Conservation (phyloP, 2,113 vertebrate species). For the Ranitomeya imitator region DNA sequence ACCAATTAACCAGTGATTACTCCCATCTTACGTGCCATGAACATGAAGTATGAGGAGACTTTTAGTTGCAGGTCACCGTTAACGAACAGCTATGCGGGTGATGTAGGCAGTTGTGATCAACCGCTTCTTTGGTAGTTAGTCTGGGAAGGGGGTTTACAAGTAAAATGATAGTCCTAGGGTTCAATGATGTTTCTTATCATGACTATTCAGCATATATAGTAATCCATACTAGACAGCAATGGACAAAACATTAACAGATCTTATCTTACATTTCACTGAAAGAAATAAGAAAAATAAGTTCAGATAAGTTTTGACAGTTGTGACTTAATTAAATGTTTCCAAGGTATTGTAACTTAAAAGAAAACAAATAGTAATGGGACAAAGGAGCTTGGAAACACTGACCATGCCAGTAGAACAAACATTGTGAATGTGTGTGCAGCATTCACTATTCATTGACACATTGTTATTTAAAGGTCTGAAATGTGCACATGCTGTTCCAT, state of each 20-base stretch:
- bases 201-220: no score
- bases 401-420: conserved; percentile 21
- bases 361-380: conserved; percentile 24
- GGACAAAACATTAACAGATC: no score
- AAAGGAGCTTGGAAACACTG: background rate
- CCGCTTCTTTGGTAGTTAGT: background rate
- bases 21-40: background rate
- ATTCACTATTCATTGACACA: conserved; percentile 14
- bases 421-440: background rate
- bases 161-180: no score
- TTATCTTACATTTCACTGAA: no score
- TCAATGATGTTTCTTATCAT: no score
- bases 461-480: conserved; percentile 1
- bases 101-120: background rate
- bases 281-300: no score
- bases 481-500: background rate
- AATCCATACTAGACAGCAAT: no score
- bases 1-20: background rate
- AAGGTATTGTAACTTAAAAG: conserved; percentile 15
- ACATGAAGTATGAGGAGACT: background rate
- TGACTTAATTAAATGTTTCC: conserved; percentile 20
- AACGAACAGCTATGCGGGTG: background rate
- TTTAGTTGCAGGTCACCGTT: background rate
- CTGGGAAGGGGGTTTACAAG: no score
- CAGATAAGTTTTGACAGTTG: background rate